A percentile compares a stretch with the other conserved stretches of the same genome.
Conservation (phyloP, 2,797 vertebrate genomes). For the Tapera naevia region DNA sequence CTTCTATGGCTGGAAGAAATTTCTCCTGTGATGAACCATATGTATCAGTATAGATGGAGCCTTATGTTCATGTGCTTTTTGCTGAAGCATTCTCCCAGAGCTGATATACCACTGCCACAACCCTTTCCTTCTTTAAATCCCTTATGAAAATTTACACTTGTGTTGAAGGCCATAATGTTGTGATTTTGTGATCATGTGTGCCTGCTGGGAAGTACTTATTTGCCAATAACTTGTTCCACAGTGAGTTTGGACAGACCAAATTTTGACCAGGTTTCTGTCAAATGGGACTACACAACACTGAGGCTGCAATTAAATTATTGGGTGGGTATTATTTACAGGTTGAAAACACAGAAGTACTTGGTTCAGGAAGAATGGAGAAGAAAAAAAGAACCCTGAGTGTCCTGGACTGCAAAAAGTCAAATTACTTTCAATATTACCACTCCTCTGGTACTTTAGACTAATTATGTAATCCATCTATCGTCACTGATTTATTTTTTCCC, state of each 20-base stretch:
- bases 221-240: neutral
- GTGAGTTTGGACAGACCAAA: no score
- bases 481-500: neutral
- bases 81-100: neutral
- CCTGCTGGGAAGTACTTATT: neutral
- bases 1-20: no score
- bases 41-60: rapidly evolving
- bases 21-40: no score
- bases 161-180: no score
- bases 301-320: neutral
- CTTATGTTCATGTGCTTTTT: rapidly evolving
- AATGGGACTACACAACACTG: rapidly evolving
- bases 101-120: neutral
- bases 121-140: neutral
- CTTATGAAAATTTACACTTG: rapidly evolving
- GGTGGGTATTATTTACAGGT: rapidly evolving
- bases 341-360: neutral
- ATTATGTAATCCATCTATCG: rapidly evolving
- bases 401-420: neutral
- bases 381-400: neutral
- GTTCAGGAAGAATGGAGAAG: neutral
- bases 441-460: neutral
- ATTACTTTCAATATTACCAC: rapidly evolving
- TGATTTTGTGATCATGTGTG: neutral
- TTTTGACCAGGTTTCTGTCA: neutral